Evolutionary conservation across 2,888 invertebrate genomes (phyloP).

Genomic region (Lasioglossum lativentre): DNA sequence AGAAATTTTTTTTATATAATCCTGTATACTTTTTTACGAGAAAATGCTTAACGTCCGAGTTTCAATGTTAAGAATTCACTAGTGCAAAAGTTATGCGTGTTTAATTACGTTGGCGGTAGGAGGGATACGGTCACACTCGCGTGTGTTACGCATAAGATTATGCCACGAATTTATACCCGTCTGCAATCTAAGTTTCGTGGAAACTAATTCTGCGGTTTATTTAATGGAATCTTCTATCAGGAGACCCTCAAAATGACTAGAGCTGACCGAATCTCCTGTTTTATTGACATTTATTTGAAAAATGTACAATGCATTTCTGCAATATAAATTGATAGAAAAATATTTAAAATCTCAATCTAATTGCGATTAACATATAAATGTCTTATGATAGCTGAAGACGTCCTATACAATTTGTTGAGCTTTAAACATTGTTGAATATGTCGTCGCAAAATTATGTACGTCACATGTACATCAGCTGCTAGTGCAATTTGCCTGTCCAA

Average conservation of each 20-base stretch:
- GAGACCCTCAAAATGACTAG: slow-evolving; percentile 11
- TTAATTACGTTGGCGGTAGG: slow-evolving; percentile 41
- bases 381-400: neutral
- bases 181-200: slow-evolving; percentile 41
- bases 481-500: neutral
- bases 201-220: slow-evolving; percentile 51
- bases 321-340: no score
- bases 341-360: no score
- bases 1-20: no score
- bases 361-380: no score
- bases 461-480: neutral
- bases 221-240: slow-evolving; percentile 47
- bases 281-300: neutral
- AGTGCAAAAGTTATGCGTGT: no score
- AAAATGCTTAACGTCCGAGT: no score
- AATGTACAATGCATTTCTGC: no score
- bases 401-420: neutral
- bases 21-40: no score
- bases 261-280: slow-evolving; percentile 20
- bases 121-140: slow-evolving; percentile 29
- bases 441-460: neutral
- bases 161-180: slow-evolving; percentile 22
- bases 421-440: neutral
- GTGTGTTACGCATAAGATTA: slow-evolving; percentile 20
- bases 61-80: no score